A percentile compares a stretch with the other conserved stretches of the same genome.
These are phyloP conservation scores for Aramus guarauna DNA, from an alignment of 2,113 vertebrate genomes.

Conservation along the genomic window DNA sequence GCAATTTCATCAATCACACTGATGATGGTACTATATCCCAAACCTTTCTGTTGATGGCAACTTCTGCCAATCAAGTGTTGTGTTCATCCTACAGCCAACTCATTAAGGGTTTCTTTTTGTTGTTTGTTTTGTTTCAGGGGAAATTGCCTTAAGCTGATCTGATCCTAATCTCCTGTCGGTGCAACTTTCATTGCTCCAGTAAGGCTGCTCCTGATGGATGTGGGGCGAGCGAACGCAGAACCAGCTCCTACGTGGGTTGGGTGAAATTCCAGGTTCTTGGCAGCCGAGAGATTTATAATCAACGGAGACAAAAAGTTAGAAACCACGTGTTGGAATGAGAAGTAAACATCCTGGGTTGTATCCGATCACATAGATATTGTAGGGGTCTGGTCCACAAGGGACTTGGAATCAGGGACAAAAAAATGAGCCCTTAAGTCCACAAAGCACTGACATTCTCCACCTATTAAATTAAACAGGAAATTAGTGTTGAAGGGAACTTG, in stretches of 20 bases:
- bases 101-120: background rate
- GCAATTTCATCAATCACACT: background rate
- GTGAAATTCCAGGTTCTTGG: conserved; percentile 6
- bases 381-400: background rate
- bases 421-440: background rate
- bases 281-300: background rate
- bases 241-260: background rate
- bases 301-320: background rate
- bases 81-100: background rate
- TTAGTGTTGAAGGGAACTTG: background rate
- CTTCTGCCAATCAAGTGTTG: background rate
- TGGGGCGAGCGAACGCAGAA: background rate
- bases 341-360: background rate
- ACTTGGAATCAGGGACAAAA: background rate
- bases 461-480: conserved; percentile 29
- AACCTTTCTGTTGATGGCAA: background rate
- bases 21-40: background rate
- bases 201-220: background rate
- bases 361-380: background rate
- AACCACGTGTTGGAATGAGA: background rate
- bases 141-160: background rate
- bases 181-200: background rate
- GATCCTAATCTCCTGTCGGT: background rate
- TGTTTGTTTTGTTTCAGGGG: background rate
- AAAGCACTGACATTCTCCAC: background rate